Evolutionary conservation across 2,888 invertebrate species (phyloP).

Genomic region (Drosophila recens): DNA sequence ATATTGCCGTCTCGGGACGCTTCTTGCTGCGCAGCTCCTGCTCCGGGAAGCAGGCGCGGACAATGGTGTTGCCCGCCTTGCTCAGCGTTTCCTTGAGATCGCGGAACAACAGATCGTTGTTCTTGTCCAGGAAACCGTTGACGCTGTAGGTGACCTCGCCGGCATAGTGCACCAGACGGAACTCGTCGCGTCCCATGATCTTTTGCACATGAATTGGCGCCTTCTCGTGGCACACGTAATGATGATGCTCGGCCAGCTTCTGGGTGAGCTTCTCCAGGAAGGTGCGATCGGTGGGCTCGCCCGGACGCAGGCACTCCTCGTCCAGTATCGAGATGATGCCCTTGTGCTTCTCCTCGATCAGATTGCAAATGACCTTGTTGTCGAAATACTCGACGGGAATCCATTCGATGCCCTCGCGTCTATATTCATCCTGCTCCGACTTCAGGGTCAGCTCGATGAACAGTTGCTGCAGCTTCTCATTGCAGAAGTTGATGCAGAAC

Average conservation of each 20-base stretch:
- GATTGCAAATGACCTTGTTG: slow-evolving; percentile 96
- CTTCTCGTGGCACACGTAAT: slow-evolving; percentile 93
- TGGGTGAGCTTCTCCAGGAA: slow-evolving; percentile 93
- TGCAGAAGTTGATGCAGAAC: slow-evolving; percentile 98
- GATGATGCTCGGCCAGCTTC: slow-evolving; percentile 90
- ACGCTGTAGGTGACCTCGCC: slow-evolving; percentile 97
- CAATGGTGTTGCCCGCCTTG: slow-evolving; percentile 88
- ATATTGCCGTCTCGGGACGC: slow-evolving; percentile 95
- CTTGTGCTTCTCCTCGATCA: slow-evolving; percentile 95
- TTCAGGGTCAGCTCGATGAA: slow-evolving; percentile 96
- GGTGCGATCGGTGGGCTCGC: slow-evolving; percentile 93
- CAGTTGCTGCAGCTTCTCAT: slow-evolving; percentile 97
- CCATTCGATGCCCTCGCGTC: slow-evolving; percentile 96
- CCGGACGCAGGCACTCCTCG: slow-evolving; percentile 96
- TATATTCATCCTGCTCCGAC: slow-evolving; percentile 96
- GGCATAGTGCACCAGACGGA: slow-evolving; percentile 95
- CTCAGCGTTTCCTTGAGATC: slow-evolving; percentile 95
- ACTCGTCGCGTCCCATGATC: slow-evolving; percentile 95
- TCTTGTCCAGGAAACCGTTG: slow-evolving; percentile 95
- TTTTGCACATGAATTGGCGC: slow-evolving; percentile 93
- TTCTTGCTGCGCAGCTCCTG: slow-evolving; percentile 91
- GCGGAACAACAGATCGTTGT: slow-evolving; percentile 95
- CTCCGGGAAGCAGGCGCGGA: slow-evolving; percentile 87
- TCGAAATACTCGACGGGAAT: slow-evolving; percentile 95
- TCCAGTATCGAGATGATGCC: slow-evolving; percentile 94